These are phyloP conservation scores for Drepana falcataria DNA, from an alignment of 2,888 invertebrate species.

Conservation along the genomic window DNA sequence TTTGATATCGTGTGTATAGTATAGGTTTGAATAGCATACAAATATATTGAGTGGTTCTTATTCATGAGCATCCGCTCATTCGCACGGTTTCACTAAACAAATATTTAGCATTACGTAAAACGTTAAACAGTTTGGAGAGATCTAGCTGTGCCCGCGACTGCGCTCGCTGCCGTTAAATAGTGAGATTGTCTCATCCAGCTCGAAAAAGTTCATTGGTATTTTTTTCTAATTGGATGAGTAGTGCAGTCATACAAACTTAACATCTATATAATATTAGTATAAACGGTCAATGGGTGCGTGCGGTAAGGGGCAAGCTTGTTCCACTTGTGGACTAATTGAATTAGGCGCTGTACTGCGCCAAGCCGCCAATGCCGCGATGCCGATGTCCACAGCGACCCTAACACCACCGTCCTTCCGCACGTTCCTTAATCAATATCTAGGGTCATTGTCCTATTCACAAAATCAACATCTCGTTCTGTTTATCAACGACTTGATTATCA, in stretches of 20 bases:
- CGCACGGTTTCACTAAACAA: conserved; percentile 28
- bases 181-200: too few relatives aligned
- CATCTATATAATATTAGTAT: too few relatives aligned
- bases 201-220: too few relatives aligned
- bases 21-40: neutral
- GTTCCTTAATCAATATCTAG: conserved; percentile 14
- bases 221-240: too few relatives aligned
- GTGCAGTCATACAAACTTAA: too few relatives aligned
- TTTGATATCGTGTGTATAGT: too few relatives aligned
- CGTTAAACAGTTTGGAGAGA: conserved; percentile 23
- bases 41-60: conserved; percentile 11
- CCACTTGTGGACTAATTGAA: conserved; percentile 70
- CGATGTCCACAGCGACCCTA: conserved; percentile 21
- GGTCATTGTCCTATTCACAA: conserved; percentile 36
- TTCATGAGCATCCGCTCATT: conserved; percentile 20
- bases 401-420: conserved; percentile 31
- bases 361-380: conserved; percentile 21
- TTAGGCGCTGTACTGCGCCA: conserved; percentile 53
- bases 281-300: conserved; percentile 30
- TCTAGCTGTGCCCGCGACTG: conserved; percentile 12
- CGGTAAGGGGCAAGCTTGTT: conserved; percentile 38
- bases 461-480: neutral
- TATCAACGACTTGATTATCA: neutral
- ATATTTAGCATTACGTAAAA: conserved; percentile 32
- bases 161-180: too few relatives aligned